Percentiles rank a stretch among this genome's conserved stretches.
phyloP scores from a whole-genome alignment of 1,140 invertebrate species.

The Drosophila varians region DNA sequence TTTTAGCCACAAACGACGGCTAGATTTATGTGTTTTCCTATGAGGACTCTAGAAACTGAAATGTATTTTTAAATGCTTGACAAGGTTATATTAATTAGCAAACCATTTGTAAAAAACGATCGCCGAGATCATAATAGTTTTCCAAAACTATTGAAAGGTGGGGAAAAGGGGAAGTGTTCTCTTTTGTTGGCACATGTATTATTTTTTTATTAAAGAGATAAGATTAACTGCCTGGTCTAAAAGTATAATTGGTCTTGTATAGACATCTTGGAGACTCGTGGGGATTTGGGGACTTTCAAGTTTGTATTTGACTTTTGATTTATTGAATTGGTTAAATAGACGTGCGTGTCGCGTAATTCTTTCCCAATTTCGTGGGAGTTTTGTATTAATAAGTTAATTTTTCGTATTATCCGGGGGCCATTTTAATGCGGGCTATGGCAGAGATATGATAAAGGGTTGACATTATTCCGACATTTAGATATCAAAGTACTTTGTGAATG shows the following conservation, averaged over 20 bases:
- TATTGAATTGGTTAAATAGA: not conserved
- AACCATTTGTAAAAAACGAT: not conserved
- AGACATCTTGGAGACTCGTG: not conserved
- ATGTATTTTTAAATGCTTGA: constrained; percentile 34
- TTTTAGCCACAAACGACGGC: constrained; percentile 21
- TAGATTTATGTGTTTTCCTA: constrained; percentile 21
- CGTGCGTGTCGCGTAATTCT: too few relatives aligned
- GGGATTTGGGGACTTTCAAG: not conserved
- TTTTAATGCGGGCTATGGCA: not conserved
- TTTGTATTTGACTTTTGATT: not conserved
- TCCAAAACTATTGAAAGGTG: not conserved
- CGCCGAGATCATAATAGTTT: not conserved
- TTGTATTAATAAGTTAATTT: not conserved
- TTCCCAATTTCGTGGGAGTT: not conserved
- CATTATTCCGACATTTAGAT: too few relatives aligned
- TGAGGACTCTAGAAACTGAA: not conserved
- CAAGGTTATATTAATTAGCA: constrained; percentile 6
- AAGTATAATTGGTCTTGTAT: not conserved
- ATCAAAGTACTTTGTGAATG: not conserved
- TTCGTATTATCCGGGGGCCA: not conserved
- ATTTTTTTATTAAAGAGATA: not conserved
- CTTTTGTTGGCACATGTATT: too few relatives aligned
- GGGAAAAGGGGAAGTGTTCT: too few relatives aligned
- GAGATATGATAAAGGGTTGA: not conserved
- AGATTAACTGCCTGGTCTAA: not conserved